Conservation (phyloP, 2,797 vertebrate genomes). For the Heteromormyrus szaboi region DNA sequence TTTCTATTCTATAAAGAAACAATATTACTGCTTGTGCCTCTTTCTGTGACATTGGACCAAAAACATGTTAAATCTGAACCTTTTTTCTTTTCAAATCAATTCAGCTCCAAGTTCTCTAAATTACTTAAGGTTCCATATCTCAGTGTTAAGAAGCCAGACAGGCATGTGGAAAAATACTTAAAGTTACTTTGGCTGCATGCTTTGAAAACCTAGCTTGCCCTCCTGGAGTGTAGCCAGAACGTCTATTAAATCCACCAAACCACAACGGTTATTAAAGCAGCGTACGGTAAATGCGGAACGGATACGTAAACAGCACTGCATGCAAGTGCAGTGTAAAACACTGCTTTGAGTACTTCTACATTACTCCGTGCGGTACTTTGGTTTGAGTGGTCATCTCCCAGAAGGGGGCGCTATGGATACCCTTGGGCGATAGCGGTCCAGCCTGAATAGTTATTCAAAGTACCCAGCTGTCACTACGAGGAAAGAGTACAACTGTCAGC, state of each 20-base stretch:
- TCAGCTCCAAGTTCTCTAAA: not conserved
- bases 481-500: not conserved
- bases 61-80: not conserved
- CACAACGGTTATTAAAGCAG: not conserved
- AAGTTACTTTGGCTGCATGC: not conserved
- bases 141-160: not conserved
- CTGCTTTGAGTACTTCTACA: not conserved
- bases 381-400: not conserved
- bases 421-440: not conserved
- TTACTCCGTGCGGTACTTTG: not conserved
- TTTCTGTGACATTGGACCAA: not conserved
- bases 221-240: not conserved
- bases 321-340: not conserved
- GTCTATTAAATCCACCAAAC: not conserved
- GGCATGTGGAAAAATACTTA: not conserved
- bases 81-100: conserved; percentile 1
- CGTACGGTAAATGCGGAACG: not conserved
- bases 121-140: conserved; percentile 2
- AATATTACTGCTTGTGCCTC: not conserved
- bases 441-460: not conserved
- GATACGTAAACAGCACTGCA: not conserved
- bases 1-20: not conserved
- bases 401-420: not conserved
- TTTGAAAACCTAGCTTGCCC: not conserved
- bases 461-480: not conserved